phyloP scores from a whole-genome alignment of 2,888 invertebrate species.

The Lepetodrilus schrolli region DNA sequence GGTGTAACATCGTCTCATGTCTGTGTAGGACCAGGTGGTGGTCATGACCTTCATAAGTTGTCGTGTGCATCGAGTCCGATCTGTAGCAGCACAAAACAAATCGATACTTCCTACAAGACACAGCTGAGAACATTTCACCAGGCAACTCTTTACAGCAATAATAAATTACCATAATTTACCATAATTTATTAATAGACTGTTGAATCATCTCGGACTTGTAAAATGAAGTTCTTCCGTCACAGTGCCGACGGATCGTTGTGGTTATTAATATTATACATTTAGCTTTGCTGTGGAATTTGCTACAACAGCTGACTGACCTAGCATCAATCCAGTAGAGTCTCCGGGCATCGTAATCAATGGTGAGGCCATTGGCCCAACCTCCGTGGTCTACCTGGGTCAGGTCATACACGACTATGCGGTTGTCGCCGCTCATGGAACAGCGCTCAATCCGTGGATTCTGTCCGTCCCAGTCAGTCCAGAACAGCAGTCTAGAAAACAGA shows the following conservation, averaged over 20 bases:
- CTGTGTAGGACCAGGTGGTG: constrained; percentile 83
- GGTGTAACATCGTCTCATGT: constrained; percentile 85
- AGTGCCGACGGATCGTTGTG: too few relatives aligned
- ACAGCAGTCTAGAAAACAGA: constrained; percentile 90
- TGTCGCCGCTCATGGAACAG: constrained; percentile 90
- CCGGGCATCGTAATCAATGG: constrained; percentile 83
- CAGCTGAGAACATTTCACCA: too few relatives aligned
- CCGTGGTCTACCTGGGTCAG: constrained; percentile 77
- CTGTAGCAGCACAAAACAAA: constrained; percentile 76
- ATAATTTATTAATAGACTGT: too few relatives aligned
- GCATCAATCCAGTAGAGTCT: constrained; percentile 93
- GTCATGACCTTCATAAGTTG: constrained; percentile 86
- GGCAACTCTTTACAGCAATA: too few relatives aligned
- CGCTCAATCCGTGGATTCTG: constrained; percentile 87
- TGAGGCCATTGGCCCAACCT: constrained; percentile 91
- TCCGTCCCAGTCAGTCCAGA: constrained; percentile 93
- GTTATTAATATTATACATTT: too few relatives aligned
- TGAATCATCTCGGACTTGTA: too few relatives aligned
- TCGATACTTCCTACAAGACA: too few relatives aligned
- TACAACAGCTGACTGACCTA: constrained; percentile 74
- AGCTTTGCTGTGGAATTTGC: neutral
- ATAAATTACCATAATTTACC: too few relatives aligned
- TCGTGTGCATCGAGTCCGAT: constrained; percentile 90
- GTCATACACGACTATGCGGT: constrained; percentile 80
- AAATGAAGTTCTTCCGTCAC: too few relatives aligned